Conservation (phyloP, 1,140 invertebrate genomes). For the Monomorium pharaonis region DNA sequence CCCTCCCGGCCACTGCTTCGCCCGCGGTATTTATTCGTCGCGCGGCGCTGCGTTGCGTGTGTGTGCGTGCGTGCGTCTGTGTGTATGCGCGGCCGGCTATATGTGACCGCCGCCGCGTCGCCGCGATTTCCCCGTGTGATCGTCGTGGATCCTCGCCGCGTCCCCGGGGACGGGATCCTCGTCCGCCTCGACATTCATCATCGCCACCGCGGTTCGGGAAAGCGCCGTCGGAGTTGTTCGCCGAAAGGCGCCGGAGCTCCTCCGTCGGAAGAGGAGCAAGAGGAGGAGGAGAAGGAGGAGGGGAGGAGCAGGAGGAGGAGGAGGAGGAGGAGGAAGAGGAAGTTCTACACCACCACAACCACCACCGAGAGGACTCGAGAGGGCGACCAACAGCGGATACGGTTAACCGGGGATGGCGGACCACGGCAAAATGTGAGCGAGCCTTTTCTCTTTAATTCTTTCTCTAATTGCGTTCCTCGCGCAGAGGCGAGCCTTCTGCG, state of each 20-base stretch:
- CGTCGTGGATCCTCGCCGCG: conserved; percentile 50
- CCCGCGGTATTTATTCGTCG: conserved; percentile 28
- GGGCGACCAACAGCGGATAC: conserved; percentile 45
- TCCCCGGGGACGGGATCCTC: conserved; percentile 3
- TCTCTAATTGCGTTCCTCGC: neutral
- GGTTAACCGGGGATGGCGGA: conserved; percentile 63
- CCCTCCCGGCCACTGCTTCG: neutral
- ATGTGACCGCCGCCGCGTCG: conserved; percentile 52
- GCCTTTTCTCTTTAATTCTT: neutral
- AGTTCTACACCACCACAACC: conserved; percentile 19
- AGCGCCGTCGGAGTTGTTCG: neutral
- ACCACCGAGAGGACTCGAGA: conserved; percentile 31
- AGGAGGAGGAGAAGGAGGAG: neutral
- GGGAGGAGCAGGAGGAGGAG: neutral
- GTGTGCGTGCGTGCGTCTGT: neutral
- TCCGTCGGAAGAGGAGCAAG: neutral
- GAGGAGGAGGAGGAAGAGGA: neutral
- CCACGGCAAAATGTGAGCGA: conserved; percentile 68
- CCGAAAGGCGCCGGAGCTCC: conserved; percentile 12
- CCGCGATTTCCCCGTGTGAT: conserved; percentile 44
- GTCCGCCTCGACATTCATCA: neutral
- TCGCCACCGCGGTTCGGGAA: neutral
- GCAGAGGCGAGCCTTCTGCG: neutral
- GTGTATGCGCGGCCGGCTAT: conserved; percentile 27
- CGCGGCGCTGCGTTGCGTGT: neutral